Evolutionary conservation across 2,888 invertebrate species (phyloP), one percentile per base, ranked within the genome.

Genomic region (Parelbella ahira): DNA sequence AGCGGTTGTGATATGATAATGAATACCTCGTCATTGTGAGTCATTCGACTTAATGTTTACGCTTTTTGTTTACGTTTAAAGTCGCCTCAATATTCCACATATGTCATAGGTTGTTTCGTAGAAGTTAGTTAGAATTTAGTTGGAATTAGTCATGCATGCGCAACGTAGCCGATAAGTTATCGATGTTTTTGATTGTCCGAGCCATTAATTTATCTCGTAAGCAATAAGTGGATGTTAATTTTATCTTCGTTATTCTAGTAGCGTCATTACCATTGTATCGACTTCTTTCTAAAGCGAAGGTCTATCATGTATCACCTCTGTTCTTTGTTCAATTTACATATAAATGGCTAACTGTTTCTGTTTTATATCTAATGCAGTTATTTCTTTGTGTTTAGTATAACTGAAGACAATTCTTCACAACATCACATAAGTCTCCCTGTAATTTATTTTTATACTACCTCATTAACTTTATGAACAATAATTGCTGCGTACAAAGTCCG

Each of bases 1-100:
- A 68, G 68, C 60, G 63, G 60, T 68, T 68, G 76, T 78, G 81
- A 80, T 78, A 83, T 84, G 83, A 84, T 87, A 83, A 86, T 82
- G 82, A 83, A 71, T 68, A 68, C 73, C 68, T 72, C 80, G 78
- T 82, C 83, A 83, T 82, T 68, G 86, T 87, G 87, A 87, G 84
- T 87, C 87, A 87, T 68, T 70, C 60, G 71, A 60, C 68, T 70
- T 72, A 63, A 60, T 82, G 82, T 82, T 79, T 81, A 79, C 71
- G 73, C 77, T 83, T 81, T 67, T 73, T 84, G 81, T 84, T 84
- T 82, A 82, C 78, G 60, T 71, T 73, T 56, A 50, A 63, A 54
- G 55, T 61, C 63, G 59, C 63, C 62, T 66, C 54, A 59, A 54
- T 54, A 51, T 57, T 53, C 64, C 57, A 58, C 58, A 54, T 57